Conservation (phyloP, 2,888 invertebrate genomes). For the Perizoma affinitatum region DNA sequence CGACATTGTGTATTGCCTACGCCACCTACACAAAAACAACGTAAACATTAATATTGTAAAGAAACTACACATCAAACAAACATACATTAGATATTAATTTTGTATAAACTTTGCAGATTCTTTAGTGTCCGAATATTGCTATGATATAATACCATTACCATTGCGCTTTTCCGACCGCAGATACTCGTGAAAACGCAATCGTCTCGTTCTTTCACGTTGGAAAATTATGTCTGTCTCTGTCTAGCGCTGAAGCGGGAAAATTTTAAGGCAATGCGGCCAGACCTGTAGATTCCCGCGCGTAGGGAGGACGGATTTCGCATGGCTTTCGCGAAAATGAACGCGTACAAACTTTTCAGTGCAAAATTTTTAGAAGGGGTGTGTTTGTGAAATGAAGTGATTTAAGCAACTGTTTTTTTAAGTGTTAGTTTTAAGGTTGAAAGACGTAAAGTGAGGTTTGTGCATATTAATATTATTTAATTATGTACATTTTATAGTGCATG, state of each 20-base stretch:
- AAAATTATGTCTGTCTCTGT: conserved; percentile 45
- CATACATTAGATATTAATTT: conserved; percentile 47
- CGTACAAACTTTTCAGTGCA: conserved; percentile 41
- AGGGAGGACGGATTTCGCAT: conserved; percentile 58
- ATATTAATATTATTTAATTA: not conserved
- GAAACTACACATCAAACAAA: conserved; percentile 32
- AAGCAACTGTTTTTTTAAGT: conserved; percentile 27
- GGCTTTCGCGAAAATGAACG: conserved; percentile 42
- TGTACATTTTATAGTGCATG: too few relatives aligned
- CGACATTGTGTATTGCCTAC: not conserved
- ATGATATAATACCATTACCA: conserved; percentile 34
- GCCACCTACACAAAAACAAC: conserved; percentile 19
- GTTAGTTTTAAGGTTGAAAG: conserved; percentile 58
- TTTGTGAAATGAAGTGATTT: conserved; percentile 41
- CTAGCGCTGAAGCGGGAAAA: conserved; percentile 64
- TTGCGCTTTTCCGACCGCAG: conserved; percentile 53
- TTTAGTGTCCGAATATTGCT: conserved; percentile 41
- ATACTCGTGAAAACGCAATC: conserved; percentile 40
- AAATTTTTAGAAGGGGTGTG: not conserved
- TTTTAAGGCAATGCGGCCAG: conserved; percentile 64
- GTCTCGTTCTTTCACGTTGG: conserved; percentile 47
- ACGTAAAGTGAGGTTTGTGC: conserved; percentile 72
- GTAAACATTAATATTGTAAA: conserved; percentile 26
- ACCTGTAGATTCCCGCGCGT: conserved; percentile 75
- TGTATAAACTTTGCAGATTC: conserved; percentile 43